A percentile compares a stretch with the other conserved stretches of the same genome.
These are phyloP conservation scores for Leptoteleia sp. DNA, from an alignment of 1,140 invertebrate genomes.

Conservation along the genomic window DNA sequence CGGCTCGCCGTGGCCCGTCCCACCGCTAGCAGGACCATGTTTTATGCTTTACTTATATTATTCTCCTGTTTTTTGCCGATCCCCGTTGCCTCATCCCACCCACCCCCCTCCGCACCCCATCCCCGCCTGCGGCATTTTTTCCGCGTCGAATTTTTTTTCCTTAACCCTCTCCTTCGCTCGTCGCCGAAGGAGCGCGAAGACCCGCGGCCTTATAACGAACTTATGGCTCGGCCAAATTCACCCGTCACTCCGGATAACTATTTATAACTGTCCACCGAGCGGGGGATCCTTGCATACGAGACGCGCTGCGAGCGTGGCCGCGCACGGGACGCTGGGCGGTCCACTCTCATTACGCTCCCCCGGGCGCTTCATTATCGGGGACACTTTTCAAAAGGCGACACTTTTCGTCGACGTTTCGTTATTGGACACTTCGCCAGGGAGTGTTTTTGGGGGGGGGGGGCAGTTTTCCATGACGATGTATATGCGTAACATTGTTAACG, in stretches of 20 bases:
- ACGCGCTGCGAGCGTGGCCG: not conserved
- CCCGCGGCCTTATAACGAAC: constrained; percentile 42
- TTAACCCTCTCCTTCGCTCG: constrained; percentile 5
- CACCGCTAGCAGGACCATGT: constrained; percentile 50
- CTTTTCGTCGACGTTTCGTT: too few species aligned
- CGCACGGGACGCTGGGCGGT: constrained; percentile 30
- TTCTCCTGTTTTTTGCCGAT: constrained; percentile 56
- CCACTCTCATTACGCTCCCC: constrained; percentile 47
- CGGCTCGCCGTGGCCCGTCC: constrained; percentile 39
- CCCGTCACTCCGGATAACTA: constrained; percentile 78
- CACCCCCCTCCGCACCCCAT: not conserved
- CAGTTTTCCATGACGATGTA: too few species aligned
- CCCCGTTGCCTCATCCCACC: too few species aligned
- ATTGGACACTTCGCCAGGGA: too few species aligned
- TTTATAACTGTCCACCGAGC: constrained; percentile 71
- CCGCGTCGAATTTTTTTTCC: constrained; percentile 39
- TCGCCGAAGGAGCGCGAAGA: constrained; percentile 21
- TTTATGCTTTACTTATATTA: constrained; percentile 64
- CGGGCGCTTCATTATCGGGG: too few species aligned
- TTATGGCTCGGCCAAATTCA: constrained; percentile 71
- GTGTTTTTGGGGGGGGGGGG: too few species aligned
- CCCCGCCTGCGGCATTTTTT: constrained; percentile 25
- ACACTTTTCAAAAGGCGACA: too few species aligned
- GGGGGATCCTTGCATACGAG: constrained; percentile 62
- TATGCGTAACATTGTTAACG: too few species aligned